Evolutionary conservation across 2,113 vertebrate genomes (phyloP), one percentile per base, ranked within the genome.

Genomic region (Clinocottus analis): DNA sequence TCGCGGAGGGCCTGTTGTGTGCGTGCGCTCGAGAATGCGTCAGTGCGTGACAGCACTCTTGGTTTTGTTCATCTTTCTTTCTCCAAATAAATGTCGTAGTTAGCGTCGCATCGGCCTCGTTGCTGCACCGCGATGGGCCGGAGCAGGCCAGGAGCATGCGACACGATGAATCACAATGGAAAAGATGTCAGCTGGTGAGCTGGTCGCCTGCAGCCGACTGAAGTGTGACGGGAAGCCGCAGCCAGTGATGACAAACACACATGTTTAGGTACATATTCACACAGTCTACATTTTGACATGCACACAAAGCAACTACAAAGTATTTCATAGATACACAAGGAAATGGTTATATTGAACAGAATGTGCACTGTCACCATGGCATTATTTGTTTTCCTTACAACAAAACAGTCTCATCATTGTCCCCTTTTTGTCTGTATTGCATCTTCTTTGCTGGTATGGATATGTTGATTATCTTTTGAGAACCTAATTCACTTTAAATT

Each of bases 81-180:
- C 72, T 82, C 73, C 51, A 33, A 43, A 86, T 62, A 79, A 80
- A 74, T 88, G 87, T 85, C 82, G 82, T 84, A 71, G 77, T 73
- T 81, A 62, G 63, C 19, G 67, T 87, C 77, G 79, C 75, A 41
- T 82, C 7, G 11, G 85, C 72, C 53, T 64, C 79, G 80, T 66
- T 73, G 62, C 35, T 33, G 45, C 11, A 1, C 27, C 12, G 1
- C 64, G 77, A 85, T 35, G 63, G 68, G 33, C 71, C 60, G 23
- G 49, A 69, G 71, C 37, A 7, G 81, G 71, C 64, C 78, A 51
- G 35, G 63, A 62, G 61, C 71, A 11, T 64, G 43, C 56, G 29
- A 64, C 83, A 59, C 37, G 59, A 82, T 86, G 76, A 88, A 70
- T 90, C 79, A 87, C 85, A 75, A 49, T 68, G 62, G 47, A 76